These are phyloP conservation scores for Sympetrum striolatum DNA, from an alignment of 2,888 invertebrate species.

Conservation along the genomic window DNA sequence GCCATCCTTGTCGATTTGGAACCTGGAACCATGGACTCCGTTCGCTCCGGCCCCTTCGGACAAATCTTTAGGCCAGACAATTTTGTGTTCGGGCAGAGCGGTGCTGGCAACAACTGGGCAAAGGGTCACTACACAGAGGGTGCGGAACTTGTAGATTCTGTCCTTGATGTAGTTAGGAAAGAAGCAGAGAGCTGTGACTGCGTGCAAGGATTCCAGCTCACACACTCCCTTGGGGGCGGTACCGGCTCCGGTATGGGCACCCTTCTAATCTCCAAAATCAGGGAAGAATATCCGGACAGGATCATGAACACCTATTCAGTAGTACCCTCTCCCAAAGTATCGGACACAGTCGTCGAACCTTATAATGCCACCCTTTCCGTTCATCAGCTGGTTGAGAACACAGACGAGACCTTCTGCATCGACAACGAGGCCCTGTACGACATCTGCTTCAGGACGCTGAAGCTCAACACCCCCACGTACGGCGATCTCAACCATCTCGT, in stretches of 20 bases:
- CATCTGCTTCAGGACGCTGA: conserved; percentile 89
- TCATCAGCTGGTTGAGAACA: conserved; percentile 88
- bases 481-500: conserved; percentile 93
- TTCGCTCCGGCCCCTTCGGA: conserved; percentile 85
- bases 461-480: conserved; percentile 88
- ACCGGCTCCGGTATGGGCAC: conserved; percentile 92
- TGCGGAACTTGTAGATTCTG: conserved; percentile 65
- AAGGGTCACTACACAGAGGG: conserved; percentile 65
- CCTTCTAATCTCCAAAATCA: conserved; percentile 83
- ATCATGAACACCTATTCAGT: conserved; percentile 67
- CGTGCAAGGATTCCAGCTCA: conserved; percentile 75
- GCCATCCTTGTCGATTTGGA: conserved; percentile 78
- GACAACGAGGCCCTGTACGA: conserved; percentile 93
- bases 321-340: conserved; percentile 66
- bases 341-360: conserved; percentile 91
- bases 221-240: conserved; percentile 86
- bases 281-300: conserved; percentile 84
- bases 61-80: conserved; percentile 90
- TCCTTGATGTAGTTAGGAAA: conserved; percentile 65
- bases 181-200: conserved; percentile 67
- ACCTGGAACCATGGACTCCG: conserved; percentile 89
- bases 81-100: conserved; percentile 78
- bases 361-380: conserved; percentile 91
- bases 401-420: conserved; percentile 89
- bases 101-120: conserved; percentile 88